Evolutionary conservation across 2,113 vertebrate species (phyloP), one percentile per base, ranked within the genome.

Genomic region (Cololabis saira): DNA sequence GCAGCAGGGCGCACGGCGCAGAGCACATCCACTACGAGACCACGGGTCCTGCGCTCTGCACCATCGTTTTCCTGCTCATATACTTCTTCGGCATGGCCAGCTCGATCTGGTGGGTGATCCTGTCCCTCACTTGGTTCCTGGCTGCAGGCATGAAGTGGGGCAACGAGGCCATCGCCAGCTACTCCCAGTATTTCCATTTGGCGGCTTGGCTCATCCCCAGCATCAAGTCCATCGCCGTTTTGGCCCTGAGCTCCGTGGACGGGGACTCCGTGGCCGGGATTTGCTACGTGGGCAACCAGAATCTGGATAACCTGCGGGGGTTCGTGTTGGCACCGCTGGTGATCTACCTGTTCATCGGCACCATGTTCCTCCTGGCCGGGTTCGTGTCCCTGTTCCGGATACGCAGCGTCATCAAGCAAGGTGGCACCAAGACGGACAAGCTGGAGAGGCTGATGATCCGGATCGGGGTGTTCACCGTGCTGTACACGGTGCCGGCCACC

Each of bases 191-290:
- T 57, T 98, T 98, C 78, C 97, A 98, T 83, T 66, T 98, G 84
- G 96, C 96, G 0, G 96, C 97, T 18, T 98, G 97, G 96, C 92
- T 98, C 37, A 92, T 98, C 68, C 97, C 97, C 77, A 98, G 96
- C 21, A 92, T 96, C 68, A 96, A 98, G 83, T 96, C 95, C 61
- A 96, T 97, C 0, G 95, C 95, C 0, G 96, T 95, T 56, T 63
- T 98, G 76, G 97, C 96, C 0, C 92, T 98, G 49, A 97, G 96
- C 61, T 96, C 96, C 0, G 96, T 98, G 80, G 97, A 98, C 37
- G 97, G 96, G 0, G 97, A 98, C 90, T 94, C 96, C 0, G 95
- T 98, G 71, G 95, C 96, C 0, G 97, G 96, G 48, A 95, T 98
- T 65, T 98, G 97, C 87, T 98, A 95, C 10, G 96, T 98, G 64